Conservation (phyloP, 1,140 invertebrate species). For the Antheraea mylitta region DNA sequence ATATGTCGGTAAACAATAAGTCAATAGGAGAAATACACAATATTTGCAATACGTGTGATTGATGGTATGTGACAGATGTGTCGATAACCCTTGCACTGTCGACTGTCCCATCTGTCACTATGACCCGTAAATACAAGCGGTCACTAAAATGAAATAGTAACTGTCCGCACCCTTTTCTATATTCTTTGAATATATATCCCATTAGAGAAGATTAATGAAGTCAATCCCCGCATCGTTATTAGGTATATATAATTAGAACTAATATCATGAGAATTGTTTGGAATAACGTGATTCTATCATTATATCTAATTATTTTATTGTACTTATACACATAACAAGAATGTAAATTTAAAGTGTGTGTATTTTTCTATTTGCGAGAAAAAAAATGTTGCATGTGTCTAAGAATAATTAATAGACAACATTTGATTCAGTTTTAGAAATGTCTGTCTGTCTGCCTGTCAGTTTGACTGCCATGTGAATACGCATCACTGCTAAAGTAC, state of each 20-base stretch:
- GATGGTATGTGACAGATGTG: slow-evolving; percentile 68
- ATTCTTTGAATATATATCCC: slow-evolving; percentile 5
- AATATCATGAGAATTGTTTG: no score
- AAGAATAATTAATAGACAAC: no score
- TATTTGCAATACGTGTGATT: slow-evolving; percentile 64
- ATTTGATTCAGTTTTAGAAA: no score
- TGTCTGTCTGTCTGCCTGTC: no score
- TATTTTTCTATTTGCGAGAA: no score
- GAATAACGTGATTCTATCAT: neutral
- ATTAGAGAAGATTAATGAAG: neutral
- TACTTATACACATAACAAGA: no score
- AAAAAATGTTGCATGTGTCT: no score
- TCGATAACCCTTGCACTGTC: slow-evolving; percentile 51
- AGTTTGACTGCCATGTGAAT: no score
- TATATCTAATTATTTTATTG: no score
- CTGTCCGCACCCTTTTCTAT: slow-evolving; percentile 11
- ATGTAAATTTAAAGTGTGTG: no score
- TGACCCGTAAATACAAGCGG: slow-evolving; percentile 24
- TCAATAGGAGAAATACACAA: slow-evolving; percentile 55
- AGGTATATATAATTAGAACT: neutral
- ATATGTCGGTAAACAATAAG: slow-evolving; percentile 59
- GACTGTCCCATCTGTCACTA: slow-evolving; percentile 53
- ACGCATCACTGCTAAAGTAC: no score
- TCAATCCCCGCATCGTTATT: neutral
- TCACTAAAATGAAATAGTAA: slow-evolving; percentile 21